These are phyloP conservation scores for Micropterix aruncella DNA, from an alignment of 2,888 invertebrate genomes.

Conservation along the genomic window DNA sequence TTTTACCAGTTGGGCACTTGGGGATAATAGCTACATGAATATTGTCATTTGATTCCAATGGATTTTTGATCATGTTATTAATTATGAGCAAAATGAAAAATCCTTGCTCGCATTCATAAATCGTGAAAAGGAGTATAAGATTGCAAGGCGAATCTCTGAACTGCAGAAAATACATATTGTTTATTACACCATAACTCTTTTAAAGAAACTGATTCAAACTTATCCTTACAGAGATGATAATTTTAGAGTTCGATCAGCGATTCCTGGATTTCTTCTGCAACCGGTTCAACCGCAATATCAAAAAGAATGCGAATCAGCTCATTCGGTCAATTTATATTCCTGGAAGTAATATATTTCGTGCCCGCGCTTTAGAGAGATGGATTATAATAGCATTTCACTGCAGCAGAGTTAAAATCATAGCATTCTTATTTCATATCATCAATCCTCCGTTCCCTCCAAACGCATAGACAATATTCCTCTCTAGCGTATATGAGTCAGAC, in stretches of 20 bases:
- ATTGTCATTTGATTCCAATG: not conserved
- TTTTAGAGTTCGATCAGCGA: not conserved
- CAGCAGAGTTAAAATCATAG: too few relatives aligned
- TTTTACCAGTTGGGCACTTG: not conserved
- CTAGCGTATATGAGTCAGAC: too few relatives aligned
- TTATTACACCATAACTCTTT: not conserved
- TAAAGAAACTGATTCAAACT: slow-evolving; percentile 1
- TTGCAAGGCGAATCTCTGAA: not conserved
- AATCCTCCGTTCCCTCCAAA: too few relatives aligned
- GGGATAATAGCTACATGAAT: not conserved
- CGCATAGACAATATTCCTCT: too few relatives aligned
- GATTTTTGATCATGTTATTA: not conserved
- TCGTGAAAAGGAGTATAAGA: not conserved
- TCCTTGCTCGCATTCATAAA: not conserved
- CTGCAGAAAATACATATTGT: not conserved
- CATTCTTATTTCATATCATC: too few relatives aligned
- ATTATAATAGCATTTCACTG: too few relatives aligned
- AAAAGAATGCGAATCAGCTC: too few relatives aligned
- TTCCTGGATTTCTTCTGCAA: slow-evolving; percentile 1
- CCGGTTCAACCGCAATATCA: too few relatives aligned
- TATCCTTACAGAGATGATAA: not conserved
- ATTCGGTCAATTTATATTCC: too few relatives aligned
- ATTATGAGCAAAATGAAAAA: not conserved
- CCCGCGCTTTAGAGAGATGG: too few relatives aligned
- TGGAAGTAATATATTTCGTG: too few relatives aligned